Conservation (phyloP, 2,797 vertebrate genomes). For the Gymnocypris eckloni region DNA sequence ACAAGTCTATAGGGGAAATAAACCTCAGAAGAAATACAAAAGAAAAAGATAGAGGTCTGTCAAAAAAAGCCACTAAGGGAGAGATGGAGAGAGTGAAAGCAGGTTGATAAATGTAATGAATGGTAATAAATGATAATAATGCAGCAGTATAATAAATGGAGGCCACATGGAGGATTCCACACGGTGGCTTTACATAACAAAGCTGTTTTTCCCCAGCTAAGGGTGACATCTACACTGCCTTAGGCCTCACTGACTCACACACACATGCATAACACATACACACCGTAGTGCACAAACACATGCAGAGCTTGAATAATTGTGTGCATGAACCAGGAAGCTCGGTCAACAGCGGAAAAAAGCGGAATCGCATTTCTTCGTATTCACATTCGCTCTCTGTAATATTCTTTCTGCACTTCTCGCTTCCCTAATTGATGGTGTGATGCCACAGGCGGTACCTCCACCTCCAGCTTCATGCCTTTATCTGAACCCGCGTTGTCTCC, state of each 20-base stretch:
- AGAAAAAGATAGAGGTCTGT: conserved; percentile 39
- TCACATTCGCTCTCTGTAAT: conserved; percentile 11
- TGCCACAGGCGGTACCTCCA: conserved; percentile 33
- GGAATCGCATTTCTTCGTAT: neutral
- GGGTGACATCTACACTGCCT: conserved; percentile 56
- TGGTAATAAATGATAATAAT: conserved; percentile 65
- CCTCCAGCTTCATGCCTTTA: conserved; percentile 15
- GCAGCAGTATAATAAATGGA: conserved; percentile 51
- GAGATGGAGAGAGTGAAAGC: conserved; percentile 23
- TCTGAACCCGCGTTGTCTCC: conserved; percentile 4
- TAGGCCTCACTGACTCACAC: conserved; percentile 44
- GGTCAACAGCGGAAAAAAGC: conserved; percentile 49
- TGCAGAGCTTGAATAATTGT: conserved; percentile 43
- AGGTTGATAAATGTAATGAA: conserved; percentile 52
- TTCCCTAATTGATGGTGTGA: conserved; percentile 49
- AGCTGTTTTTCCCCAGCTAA: conserved; percentile 53
- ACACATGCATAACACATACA: conserved; percentile 34
- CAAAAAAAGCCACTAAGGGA: conserved; percentile 29
- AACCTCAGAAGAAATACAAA: conserved; percentile 31
- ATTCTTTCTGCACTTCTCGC: conserved; percentile 32
- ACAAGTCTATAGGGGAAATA: conserved; percentile 16
- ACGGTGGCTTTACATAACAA: conserved; percentile 60
- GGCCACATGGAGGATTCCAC: conserved; percentile 46
- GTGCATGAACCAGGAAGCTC: conserved; percentile 50
- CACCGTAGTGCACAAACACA: conserved; percentile 35